Evolutionary conservation across 2,113 vertebrate species (phyloP).

Genomic region (Trachemys scripta): DNA sequence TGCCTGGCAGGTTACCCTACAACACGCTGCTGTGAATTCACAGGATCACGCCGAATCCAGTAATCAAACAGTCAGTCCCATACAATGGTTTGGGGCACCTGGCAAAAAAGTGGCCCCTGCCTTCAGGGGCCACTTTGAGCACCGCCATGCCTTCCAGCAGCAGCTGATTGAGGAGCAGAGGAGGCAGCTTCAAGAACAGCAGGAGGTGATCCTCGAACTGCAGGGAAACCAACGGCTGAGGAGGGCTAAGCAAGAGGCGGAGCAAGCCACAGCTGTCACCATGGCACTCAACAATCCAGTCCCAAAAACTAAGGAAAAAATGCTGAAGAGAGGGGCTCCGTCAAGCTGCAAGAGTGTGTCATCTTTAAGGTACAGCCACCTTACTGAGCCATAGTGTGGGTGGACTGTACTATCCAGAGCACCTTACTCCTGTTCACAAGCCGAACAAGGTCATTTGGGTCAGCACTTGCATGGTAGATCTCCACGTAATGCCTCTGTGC

Average conservation of each 20-base stretch:
- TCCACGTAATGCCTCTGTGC: neutral
- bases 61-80: neutral
- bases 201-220: slow-evolving; percentile 84
- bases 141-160: slow-evolving; percentile 83
- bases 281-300: slow-evolving; percentile 2
- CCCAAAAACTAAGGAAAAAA: slow-evolving; percentile 25
- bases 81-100: neutral
- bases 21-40: slow-evolving; percentile 53
- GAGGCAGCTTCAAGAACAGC: slow-evolving; percentile 88
- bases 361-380: slow-evolving; percentile 41
- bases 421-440: neutral
- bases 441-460: neutral
- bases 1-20: slow-evolving; percentile 79
- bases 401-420: neutral
- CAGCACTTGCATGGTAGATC: neutral
- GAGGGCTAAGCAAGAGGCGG: slow-evolving; percentile 73
- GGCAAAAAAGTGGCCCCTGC: slow-evolving; percentile 37
- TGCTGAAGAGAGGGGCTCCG: neutral
- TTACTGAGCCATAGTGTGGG: neutral
- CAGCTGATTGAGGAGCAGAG: slow-evolving; percentile 87
- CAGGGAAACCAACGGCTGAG: slow-evolving; percentile 81
- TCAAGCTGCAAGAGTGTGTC: neutral
- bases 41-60: slow-evolving; percentile 55
- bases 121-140: slow-evolving; percentile 75
- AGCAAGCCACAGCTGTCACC: slow-evolving; percentile 35